Conservation (phyloP, 2,113 vertebrate genomes). For the Lophochroa leadbeateri region DNA sequence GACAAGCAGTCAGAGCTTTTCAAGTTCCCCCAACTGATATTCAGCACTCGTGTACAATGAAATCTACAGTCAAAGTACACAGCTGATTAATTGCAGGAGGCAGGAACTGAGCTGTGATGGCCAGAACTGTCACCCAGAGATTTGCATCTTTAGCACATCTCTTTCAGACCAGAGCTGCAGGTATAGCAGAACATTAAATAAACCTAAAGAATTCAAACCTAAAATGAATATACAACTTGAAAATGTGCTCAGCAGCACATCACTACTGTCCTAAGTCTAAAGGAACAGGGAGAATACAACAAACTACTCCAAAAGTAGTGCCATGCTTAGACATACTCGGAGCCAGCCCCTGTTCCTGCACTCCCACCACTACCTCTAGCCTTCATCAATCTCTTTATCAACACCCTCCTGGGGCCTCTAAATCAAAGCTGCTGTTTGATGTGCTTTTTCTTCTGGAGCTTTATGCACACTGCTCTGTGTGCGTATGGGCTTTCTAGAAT, state of each 20-base stretch:
- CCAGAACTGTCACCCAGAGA: neutral
- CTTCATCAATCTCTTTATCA: neutral
- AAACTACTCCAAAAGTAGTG: neutral
- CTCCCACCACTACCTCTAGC: neutral
- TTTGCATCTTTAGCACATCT: neutral
- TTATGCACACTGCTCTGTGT: neutral
- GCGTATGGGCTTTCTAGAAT: neutral
- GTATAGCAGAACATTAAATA: neutral
- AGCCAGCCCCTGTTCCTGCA: neutral
- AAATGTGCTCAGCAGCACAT: neutral
- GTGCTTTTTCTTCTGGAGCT: neutral
- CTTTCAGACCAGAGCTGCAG: neutral
- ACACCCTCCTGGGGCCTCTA: neutral
- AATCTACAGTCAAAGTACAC: neutral
- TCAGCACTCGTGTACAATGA: neutral
- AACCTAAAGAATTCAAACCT: neutral
- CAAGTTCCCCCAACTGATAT: neutral
- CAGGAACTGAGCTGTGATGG: neutral
- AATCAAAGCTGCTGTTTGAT: slow-evolving; percentile 2
- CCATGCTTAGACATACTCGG: neutral
- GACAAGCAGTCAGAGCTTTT: neutral
- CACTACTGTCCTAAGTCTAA: neutral
- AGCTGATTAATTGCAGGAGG: neutral
- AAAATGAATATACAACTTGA: neutral
- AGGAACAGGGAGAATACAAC: neutral